A percentile compares a stretch with the other conserved stretches of the same genome.
Evolutionary conservation across 2,888 invertebrate genomes (phyloP).

Genomic region (Ceraclea dissimilis): DNA sequence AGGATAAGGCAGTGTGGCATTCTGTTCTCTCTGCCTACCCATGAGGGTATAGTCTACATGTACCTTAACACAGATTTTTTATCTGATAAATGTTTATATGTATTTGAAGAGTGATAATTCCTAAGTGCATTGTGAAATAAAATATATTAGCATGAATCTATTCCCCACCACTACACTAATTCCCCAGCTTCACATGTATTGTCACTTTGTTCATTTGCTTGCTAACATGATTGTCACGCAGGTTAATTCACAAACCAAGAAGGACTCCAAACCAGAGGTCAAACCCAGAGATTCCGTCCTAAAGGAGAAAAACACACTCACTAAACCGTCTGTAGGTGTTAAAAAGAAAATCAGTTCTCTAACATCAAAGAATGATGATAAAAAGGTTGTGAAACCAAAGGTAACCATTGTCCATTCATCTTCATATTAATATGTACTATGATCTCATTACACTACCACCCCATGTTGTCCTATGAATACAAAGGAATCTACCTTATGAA

Average conservation of each 20-base stretch:
- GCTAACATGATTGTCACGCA: conserved; percentile 16
- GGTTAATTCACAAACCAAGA: conserved; percentile 31
- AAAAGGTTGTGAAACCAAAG: conserved; percentile 28
- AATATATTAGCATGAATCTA: no score
- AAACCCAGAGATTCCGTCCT: conserved; percentile 25
- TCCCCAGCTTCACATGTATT: neutral
- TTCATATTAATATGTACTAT: neutral
- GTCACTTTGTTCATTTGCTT: conserved; percentile 10
- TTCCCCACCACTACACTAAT: no score
- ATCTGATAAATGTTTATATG: no score
- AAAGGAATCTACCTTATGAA: neutral
- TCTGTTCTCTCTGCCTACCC: no score
- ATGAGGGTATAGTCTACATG: no score
- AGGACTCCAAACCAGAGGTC: conserved; percentile 27
- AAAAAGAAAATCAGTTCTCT: conserved; percentile 27
- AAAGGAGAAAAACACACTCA: conserved; percentile 23
- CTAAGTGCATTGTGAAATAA: no score
- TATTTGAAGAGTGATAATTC: no score
- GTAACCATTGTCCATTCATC: conserved; percentile 7
- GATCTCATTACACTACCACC: neutral
- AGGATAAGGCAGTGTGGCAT: no score
- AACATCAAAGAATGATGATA: conserved; percentile 34
- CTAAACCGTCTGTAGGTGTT: conserved; percentile 24
- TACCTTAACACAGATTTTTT: no score
- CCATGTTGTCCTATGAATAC: no score